Evolutionary conservation across 2,797 vertebrate species (phyloP).

Genomic region (Dryobates pubescens): DNA sequence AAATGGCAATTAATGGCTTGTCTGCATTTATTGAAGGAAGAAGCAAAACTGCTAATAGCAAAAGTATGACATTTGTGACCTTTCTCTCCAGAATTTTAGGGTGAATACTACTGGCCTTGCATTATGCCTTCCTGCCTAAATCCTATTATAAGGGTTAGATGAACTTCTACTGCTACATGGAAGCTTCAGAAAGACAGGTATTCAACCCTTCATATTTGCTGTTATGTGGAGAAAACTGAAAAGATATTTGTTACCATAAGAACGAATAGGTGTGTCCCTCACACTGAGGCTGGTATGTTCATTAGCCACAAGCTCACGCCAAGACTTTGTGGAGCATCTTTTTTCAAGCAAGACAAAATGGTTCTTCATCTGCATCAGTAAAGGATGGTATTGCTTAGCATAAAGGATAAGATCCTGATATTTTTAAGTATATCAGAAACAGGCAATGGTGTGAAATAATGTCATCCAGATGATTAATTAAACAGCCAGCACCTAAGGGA

Average conservation of each 20-base stretch:
- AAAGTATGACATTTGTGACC: not conserved
- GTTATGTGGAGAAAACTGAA: not conserved
- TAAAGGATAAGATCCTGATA: not conserved
- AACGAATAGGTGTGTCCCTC: not conserved
- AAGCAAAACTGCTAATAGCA: not conserved
- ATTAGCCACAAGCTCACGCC: not conserved
- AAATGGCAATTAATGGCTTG: not conserved
- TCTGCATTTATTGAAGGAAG: not conserved
- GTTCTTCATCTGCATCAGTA: not conserved
- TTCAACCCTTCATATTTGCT: not conserved
- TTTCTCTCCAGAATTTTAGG: not conserved
- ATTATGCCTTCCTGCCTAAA: not conserved
- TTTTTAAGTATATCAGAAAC: not conserved
- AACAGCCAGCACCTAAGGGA: not conserved
- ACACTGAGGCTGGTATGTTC: not conserved
- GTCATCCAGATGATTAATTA: not conserved
- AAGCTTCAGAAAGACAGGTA: not conserved
- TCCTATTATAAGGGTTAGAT: not conserved
- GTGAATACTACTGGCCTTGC: not conserved
- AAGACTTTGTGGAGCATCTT: not conserved
- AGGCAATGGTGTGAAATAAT: not conserved
- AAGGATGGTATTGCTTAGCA: not conserved
- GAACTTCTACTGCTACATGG: not conserved
- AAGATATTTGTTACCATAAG: not conserved
- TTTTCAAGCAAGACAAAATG: not conserved